Percentiles rank a stretch among this genome's conserved stretches.
phyloP scores from a whole-genome alignment of 2,797 vertebrate species.

The Bradypodion pumilum region DNA sequence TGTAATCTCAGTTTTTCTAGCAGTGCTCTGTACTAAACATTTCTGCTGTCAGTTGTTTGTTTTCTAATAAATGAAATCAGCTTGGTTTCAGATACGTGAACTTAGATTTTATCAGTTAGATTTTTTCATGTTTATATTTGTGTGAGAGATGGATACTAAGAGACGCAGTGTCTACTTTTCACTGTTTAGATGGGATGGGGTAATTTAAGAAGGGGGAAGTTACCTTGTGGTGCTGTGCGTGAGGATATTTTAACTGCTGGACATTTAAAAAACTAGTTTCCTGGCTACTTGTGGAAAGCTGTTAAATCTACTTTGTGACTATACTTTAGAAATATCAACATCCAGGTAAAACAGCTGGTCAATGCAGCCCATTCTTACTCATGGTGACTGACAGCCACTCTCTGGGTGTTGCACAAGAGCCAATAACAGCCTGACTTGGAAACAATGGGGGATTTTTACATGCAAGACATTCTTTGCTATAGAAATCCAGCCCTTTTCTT shows the following conservation, averaged over 20 bases:
- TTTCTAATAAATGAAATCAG: constrained; percentile 30
- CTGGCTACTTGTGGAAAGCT: neutral
- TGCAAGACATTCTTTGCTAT: neutral
- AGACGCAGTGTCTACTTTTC: constrained; percentile 37
- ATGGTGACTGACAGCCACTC: neutral
- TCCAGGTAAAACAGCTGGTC: neutral
- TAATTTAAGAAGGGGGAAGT: constrained; percentile 53
- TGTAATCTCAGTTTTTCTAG: constrained; percentile 34
- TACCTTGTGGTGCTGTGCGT: constrained; percentile 4
- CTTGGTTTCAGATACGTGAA: constrained; percentile 49
- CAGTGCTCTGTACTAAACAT: constrained; percentile 16
- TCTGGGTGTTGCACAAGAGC: neutral
- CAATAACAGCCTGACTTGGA: neutral
- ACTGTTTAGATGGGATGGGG: constrained; percentile 51
- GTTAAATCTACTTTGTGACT: neutral
- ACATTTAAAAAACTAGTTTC: neutral
- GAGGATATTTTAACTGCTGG: neutral
- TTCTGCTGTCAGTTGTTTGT: constrained; percentile 46
- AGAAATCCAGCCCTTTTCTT: neutral
- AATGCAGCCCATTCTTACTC: neutral
- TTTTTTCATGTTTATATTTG: constrained; percentile 42
- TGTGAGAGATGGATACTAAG: constrained; percentile 29
- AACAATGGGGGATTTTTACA: neutral
- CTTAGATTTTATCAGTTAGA: constrained; percentile 39
- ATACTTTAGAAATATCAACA: neutral